Evolutionary conservation across 2,113 vertebrate genomes (phyloP), one percentile per base, ranked within the genome.

Genomic region (Sebastes fasciatus): DNA sequence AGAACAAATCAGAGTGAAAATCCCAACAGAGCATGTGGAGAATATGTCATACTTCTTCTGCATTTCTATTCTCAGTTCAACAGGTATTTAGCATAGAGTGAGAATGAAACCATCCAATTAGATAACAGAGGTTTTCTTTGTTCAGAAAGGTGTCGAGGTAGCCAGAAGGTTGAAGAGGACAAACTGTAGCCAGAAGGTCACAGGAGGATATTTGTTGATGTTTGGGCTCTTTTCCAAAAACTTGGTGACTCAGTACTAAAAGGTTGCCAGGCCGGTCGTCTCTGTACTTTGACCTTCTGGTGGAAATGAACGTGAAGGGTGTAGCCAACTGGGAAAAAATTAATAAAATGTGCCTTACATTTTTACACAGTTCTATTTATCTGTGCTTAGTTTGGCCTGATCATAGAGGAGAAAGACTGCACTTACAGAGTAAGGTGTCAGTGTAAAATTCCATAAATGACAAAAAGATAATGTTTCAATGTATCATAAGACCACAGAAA

Each of bases 1-100:
- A 51, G 1, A 69, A 87, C 75, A 76, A 76, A 77, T 86, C 71
- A 55, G 23, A 77, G 45, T 70, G 52, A 86, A 84, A 88, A 45
- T 71, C 86, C 64, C 84, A 23, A 52, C 57, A 71, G 80, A 68
- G 13, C 45, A 67, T 17, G 40, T 3, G 52, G 17, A 70, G 16
- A 8, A 21, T 74, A 54, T 54, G 19, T 43, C 5, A 62, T 11
- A 16, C 51, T 43, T n/a, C 26, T 62, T 46, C n/a, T 72, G 43
- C 49, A 51, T 74, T 45, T 58, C 42, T 46, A 42, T 43, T 19
- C 6, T 58, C 16, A 9, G 9, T 6, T 80, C 62, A 62, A 43
- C 66, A 17, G 52, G 19, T 26, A 4, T 52, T 71, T 16, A 65
- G 70, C 40, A 23, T 12, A 71, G 17, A 69, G 34, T 5, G 54